Evolutionary conservation across 2,888 invertebrate species (phyloP).

Genomic region (Copidosoma aretas): DNA sequence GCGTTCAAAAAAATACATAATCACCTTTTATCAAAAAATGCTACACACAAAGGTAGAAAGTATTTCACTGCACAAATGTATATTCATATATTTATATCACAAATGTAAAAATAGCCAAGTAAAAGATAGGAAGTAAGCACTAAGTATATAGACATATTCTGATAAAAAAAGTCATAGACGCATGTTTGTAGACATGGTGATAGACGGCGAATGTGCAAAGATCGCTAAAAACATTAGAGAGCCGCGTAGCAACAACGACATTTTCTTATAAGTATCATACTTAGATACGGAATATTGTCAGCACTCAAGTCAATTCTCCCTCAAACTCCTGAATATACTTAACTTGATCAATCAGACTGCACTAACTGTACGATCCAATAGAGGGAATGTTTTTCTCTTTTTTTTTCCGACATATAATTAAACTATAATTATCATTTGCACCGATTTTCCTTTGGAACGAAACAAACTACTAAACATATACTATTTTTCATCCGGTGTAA

Average conservation of each 20-base stretch:
- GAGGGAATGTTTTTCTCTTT: conserved; percentile 26
- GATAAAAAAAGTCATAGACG: background rate
- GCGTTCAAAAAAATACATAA: too few relatives aligned
- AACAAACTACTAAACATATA: conserved; percentile 15
- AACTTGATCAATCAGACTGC: background rate
- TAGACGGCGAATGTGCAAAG: conserved; percentile 1
- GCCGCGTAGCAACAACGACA: conserved; percentile 6
- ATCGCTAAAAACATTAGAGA: background rate
- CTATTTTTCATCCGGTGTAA: background rate
- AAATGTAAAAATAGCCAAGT: background rate
- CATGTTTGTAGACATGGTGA: background rate
- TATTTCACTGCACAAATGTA: too few relatives aligned
- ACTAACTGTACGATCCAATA: conserved; percentile 27
- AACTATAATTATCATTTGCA: conserved; percentile 20
- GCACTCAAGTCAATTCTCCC: conserved; percentile 28
- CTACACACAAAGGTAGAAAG: too few relatives aligned
- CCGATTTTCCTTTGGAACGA: conserved; percentile 18
- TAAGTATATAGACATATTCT: background rate
- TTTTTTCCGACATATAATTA: too few relatives aligned
- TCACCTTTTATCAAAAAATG: too few relatives aligned
- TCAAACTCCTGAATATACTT: conserved; percentile 18
- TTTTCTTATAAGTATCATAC: conserved; percentile 10
- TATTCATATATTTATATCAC: background rate
- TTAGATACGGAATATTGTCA: conserved; percentile 33
- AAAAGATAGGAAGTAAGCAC: background rate